Evolutionary conservation across 2,888 invertebrate species (phyloP), one percentile per base, ranked within the genome.

Genomic region (Aspidiotus rigidus): DNA sequence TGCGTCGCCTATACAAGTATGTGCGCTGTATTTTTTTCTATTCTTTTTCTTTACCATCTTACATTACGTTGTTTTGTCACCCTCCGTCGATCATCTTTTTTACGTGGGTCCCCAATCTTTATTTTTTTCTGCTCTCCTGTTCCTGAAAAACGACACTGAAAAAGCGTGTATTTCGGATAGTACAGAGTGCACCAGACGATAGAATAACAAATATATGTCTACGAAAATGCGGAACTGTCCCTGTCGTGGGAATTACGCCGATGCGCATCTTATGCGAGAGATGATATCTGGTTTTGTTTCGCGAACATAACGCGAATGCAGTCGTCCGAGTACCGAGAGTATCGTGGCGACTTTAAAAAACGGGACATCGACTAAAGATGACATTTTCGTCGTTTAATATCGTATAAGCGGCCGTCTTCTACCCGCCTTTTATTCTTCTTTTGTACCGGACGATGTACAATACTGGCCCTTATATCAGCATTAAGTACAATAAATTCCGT

Each of bases 261-360:
- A 28, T 28, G 28, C 28, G 28, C 28, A 28, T 28, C 28, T 28
- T 28, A 28, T 28, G 28, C 28, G 28, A 28, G 28, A 49, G 49
- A 49, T 49, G 49, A 49, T 49, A 49, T 49, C 49, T 49, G 10
- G 49, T 49, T 49, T 49, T 49, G 49, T 49, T 49, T 49, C 49
- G 49, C 49, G 10, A 49, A 49, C 49, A 49, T 49, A 49, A 49
- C 3, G 28, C 28, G 28, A 28, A 28, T 28, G 28, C 28, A 28
- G 28, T 28, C 28, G 28, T 28, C 28, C 28, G 28, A 28, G 28
- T 5, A 3, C 28, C 28, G 28, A 28, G 28, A 28, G 28, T 5
- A 3, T 5, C 28, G 28, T 3, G 28, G 28, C 28, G 28, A 28
- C 28, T 28, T 28, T 28, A 28, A 28, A 28, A 28, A 28, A 28